Percentiles rank a stretch among this genome's conserved stretches.
Evolutionary conservation across 2,797 vertebrate species (phyloP).

Genomic region (Gallinago solitaria): DNA sequence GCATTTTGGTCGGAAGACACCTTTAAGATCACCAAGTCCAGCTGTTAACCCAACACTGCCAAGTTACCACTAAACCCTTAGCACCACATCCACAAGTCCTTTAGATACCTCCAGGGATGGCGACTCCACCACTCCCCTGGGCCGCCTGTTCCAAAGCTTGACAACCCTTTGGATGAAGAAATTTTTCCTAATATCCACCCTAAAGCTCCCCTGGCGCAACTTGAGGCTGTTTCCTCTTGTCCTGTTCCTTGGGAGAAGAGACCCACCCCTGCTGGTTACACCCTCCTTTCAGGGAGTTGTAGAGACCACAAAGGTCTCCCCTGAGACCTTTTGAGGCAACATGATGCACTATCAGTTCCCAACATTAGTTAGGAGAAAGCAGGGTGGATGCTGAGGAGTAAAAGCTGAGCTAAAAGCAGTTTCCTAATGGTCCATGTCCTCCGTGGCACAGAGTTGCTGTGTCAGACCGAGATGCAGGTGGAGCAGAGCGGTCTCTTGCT

Average conservation of each 20-base stretch:
- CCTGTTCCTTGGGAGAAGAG: background rate
- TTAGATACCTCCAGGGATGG: background rate
- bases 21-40: background rate
- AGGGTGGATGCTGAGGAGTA: background rate
- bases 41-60: background rate
- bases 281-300: background rate
- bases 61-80: background rate
- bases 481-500: background rate
- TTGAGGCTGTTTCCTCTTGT: background rate
- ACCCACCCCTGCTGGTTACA: background rate
- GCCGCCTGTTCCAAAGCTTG: background rate
- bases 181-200: background rate
- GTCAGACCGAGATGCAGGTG: background rate
- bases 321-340: background rate
- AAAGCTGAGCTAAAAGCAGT: background rate
- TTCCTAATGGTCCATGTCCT: background rate
- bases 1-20: background rate
- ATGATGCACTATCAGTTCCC: accelerated
- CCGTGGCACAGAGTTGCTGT: background rate
- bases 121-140: background rate
- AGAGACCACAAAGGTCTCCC: background rate
- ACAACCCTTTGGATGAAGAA: background rate
- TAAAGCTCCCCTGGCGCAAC: background rate
- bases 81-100: background rate
- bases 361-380: background rate